phyloP scores from a whole-genome alignment of 1,140 invertebrate genomes.

The Drosophila pandora region DNA sequence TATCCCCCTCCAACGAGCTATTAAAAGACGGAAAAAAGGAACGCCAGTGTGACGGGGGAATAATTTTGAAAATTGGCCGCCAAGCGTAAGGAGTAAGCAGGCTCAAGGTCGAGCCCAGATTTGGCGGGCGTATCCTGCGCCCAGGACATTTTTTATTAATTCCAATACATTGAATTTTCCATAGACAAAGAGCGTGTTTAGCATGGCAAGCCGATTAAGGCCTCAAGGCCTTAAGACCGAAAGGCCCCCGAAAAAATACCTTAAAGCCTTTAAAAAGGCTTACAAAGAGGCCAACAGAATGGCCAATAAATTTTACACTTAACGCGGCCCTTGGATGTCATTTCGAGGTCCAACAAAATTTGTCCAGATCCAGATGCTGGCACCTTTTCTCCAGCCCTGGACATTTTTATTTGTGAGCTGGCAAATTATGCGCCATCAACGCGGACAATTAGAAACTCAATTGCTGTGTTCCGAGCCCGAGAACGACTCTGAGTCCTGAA shows the following conservation, averaged over 20 bases:
- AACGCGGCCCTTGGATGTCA: conserved; percentile 31
- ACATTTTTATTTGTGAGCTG: conserved; percentile 75
- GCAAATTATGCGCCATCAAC: conserved; percentile 70
- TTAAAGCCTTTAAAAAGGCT: conserved; percentile 66
- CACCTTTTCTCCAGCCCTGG: not conserved
- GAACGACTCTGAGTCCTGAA: conserved; percentile 5
- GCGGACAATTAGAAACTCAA: conserved; percentile 64
- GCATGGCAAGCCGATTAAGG: conserved; percentile 73
- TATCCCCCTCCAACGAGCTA: conserved; percentile 54
- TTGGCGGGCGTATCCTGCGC: conserved; percentile 9
- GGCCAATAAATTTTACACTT: conserved; percentile 52
- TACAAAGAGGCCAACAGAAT: conserved; percentile 28
- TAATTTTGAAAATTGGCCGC: conserved; percentile 64
- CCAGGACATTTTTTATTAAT: conserved; percentile 69
- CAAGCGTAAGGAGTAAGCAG: conserved; percentile 31
- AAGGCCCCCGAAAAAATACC: conserved; percentile 2
- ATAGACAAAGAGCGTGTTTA: conserved; percentile 72
- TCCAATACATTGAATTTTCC: conserved; percentile 79
- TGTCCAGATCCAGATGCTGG: conserved; percentile 24
- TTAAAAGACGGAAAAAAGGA: conserved; percentile 57
- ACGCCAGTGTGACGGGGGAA: conserved; percentile 13
- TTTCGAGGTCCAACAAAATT: not conserved
- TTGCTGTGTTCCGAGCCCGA: conserved; percentile 29
- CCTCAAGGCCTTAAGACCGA: conserved; percentile 26
- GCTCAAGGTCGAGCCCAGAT: conserved; percentile 50